phyloP scores from a whole-genome alignment of 2,888 invertebrate genomes.

The Platypus cylindrus region DNA sequence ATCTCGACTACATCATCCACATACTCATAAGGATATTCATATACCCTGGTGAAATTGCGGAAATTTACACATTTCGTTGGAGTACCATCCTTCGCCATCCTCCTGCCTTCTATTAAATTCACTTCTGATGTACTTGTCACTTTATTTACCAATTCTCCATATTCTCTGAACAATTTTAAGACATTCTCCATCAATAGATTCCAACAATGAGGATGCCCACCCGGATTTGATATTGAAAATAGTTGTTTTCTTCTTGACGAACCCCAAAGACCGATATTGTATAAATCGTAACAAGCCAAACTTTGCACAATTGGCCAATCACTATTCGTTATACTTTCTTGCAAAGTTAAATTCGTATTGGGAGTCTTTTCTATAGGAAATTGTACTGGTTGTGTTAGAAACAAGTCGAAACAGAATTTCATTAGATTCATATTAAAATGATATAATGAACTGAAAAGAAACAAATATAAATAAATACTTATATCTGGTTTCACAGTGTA shows the following conservation, averaged over 20 bases:
- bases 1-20: slow-evolving; percentile 20
- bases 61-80: slow-evolving; percentile 19
- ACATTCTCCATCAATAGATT: slow-evolving; percentile 54
- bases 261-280: slow-evolving; percentile 51
- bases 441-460: slow-evolving; percentile 58
- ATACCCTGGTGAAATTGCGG: slow-evolving; percentile 26
- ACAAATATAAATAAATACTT: slow-evolving; percentile 44
- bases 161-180: slow-evolving; percentile 48
- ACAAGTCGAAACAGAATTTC: slow-evolving; percentile 55
- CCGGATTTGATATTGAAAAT: slow-evolving; percentile 65
- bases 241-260: slow-evolving; percentile 46
- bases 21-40: slow-evolving; percentile 15
- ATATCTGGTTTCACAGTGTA: slow-evolving; percentile 41
- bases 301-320: slow-evolving; percentile 58
- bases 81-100: slow-evolving; percentile 5
- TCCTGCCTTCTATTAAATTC: too few species aligned
- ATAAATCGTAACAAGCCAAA: slow-evolving; percentile 63
- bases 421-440: slow-evolving; percentile 57
- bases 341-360: slow-evolving; percentile 39
- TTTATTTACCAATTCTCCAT: slow-evolving; percentile 48
- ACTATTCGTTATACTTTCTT: slow-evolving; percentile 46
- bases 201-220: slow-evolving; percentile 84
- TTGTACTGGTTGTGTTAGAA: slow-evolving; percentile 55
- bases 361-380: slow-evolving; percentile 47
- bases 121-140: slow-evolving; percentile 22